Evolutionary conservation across 2,888 invertebrate species (phyloP), one percentile per base, ranked within the genome.

Genomic region (Pediacus dermestoides): DNA sequence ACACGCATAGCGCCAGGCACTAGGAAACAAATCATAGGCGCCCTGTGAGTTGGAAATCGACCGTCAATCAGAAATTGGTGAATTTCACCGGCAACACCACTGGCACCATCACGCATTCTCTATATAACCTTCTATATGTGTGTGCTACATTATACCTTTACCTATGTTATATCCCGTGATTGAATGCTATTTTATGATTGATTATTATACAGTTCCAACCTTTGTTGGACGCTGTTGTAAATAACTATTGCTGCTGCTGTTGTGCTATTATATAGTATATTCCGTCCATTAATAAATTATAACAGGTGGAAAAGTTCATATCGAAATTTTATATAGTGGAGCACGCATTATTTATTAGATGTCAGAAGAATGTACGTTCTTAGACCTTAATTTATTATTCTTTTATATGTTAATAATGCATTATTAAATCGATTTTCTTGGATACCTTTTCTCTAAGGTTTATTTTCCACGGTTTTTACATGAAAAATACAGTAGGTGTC

Each of bases 11-110:
- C 28, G 55, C 56, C 56, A 52, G 55, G 56, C 52, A 58, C 57
- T 55, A 50, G 38, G 52, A 54, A 55, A 52, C 55, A 53, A 54
- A 54, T 58, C 55, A 53, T 50, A 52, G 52, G 55, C 58, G 54
- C 50, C 55, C 54, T 49, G n/a, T n/a, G 48, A 45, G 47, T 49
- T 47, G 45, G 8, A 35, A 30, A 40, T 40, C 36, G 36, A 22
- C 16, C 14, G 28, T 28, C 3, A 9, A 23, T 23, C 23, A 11
- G 44, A 44, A 36, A 52, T 50, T 53, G 51, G 51, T 50, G 48
- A 50, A 28, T 28, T 28, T 28, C n/a, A n/a, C n/a, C n/a, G n/a
- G n/a, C n/a, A n/a, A n/a, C n/a, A n/a, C n/a, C n/a, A n/a, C n/a
- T 50, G 44, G 44, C 48, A 41, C 45, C 47, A 39, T 45, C 46